Conservation (phyloP, 2,113 vertebrate species). For the Campylomormyrus numenius region DNA sequence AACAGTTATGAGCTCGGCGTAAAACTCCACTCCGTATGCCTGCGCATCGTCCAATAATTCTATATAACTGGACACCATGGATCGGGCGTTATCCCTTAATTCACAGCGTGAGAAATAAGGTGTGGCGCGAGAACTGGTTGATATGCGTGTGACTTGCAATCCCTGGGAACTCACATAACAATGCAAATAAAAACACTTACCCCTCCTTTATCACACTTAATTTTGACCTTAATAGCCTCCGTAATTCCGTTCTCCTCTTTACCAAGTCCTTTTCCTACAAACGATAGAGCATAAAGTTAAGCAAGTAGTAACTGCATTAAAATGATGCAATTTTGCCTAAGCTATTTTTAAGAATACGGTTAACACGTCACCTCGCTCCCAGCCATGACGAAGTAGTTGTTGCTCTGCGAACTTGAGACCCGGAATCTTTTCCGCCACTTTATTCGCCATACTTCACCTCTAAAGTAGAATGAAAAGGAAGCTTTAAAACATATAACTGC, state of each 20-base stretch:
- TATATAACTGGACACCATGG: too few relatives aligned
- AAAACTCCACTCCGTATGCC: too few relatives aligned
- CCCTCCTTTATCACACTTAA: slow-evolving; percentile 82
- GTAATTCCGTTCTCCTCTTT: slow-evolving; percentile 72
- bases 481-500: not conserved
- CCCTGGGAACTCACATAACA: not conserved
- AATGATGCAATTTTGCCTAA: not conserved
- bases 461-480: not conserved
- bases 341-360: not conserved
- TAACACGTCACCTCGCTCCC: slow-evolving; percentile 64
- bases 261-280: slow-evolving; percentile 79
- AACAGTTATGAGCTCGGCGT: too few relatives aligned
- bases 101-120: too few relatives aligned
- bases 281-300: slow-evolving; percentile 7
- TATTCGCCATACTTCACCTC: slow-evolving; percentile 45
- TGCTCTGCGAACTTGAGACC: slow-evolving; percentile 74
- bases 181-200: slow-evolving; percentile 51
- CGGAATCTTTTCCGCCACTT: slow-evolving; percentile 41
- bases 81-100: too few relatives aligned
- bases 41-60: too few relatives aligned
- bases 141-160: too few relatives aligned
- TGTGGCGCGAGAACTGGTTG: too few relatives aligned
- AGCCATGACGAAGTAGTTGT: slow-evolving; percentile 77
- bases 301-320: not conserved
- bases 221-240: slow-evolving; percentile 76